These are phyloP conservation scores for Pituophis catenifer DNA, from an alignment of 2,113 vertebrate genomes.

Conservation along the genomic window DNA sequence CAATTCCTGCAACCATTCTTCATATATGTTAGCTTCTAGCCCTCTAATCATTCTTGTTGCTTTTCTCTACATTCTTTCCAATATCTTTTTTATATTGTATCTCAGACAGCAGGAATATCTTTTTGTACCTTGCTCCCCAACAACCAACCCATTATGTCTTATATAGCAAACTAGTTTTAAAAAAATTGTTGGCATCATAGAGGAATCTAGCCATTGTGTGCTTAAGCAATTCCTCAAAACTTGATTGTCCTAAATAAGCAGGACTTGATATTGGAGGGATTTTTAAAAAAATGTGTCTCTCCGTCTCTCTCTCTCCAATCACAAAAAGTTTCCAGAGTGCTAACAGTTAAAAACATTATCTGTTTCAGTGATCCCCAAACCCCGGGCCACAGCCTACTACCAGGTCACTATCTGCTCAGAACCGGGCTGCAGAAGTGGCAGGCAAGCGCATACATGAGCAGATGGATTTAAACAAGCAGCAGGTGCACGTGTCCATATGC, in stretches of 20 bases:
- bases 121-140: not conserved
- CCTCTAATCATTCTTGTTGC: too few species aligned
- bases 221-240: not conserved
- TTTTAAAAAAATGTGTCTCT: not conserved
- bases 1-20: too few species aligned
- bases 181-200: not conserved
- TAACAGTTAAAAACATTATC: not conserved
- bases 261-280: not conserved
- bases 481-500: too few species aligned
- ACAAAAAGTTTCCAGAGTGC: not conserved
- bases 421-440: not conserved
- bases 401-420: not conserved
- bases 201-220: not conserved
- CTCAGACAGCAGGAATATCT: not conserved
- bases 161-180: not conserved
- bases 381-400: not conserved
- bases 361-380: not conserved
- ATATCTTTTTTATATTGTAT: too few species aligned
- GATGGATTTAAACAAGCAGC: not conserved
- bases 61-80: too few species aligned
- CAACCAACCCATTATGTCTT: not conserved
- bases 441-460: accelerated
- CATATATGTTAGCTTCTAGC: too few species aligned
- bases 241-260: not conserved
- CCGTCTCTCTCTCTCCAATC: not conserved